A percentile compares a stretch with the other conserved stretches of the same genome.
phyloP scores from a whole-genome alignment of 1,140 invertebrate species.

The Chionoecetes opilio region DNA sequence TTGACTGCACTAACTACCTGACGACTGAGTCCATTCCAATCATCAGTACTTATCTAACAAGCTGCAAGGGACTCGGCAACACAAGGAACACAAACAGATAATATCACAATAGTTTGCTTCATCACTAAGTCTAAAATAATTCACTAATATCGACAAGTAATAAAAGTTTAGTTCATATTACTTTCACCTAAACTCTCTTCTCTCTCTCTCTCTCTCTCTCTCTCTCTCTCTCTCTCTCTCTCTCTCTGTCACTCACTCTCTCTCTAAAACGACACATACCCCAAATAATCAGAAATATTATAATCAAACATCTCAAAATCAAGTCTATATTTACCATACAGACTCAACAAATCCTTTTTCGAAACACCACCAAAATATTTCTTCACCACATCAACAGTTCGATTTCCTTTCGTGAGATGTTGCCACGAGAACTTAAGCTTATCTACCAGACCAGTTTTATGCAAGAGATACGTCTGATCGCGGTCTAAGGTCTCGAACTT shows the following conservation, averaged over 20 bases:
- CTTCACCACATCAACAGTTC: conserved; percentile 86
- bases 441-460: conserved; percentile 87
- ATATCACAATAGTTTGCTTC: too few species aligned
- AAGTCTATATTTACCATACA: conserved; percentile 89
- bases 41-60: too few species aligned
- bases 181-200: not conserved
- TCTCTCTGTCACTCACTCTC: conserved; percentile 1
- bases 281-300: conserved; percentile 88
- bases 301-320: conserved; percentile 93
- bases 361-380: conserved; percentile 88
- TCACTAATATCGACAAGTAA: too few species aligned
- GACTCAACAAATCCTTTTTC: conserved; percentile 86
- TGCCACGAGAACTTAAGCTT: conserved; percentile 92
- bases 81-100: too few species aligned
- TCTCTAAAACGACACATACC: conserved; percentile 47
- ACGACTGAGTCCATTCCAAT: too few species aligned
- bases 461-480: conserved; percentile 89
- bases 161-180: too few species aligned
- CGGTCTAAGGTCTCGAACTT: conserved; percentile 94
- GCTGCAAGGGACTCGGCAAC: too few species aligned
- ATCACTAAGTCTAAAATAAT: too few species aligned
- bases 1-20: too few species aligned
- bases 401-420: conserved; percentile 87
- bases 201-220: not conserved
- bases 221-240: not conserved